Evolutionary conservation across 2,888 invertebrate genomes (phyloP), one percentile per base, ranked within the genome.

Genomic region (Gerris lacustris): DNA sequence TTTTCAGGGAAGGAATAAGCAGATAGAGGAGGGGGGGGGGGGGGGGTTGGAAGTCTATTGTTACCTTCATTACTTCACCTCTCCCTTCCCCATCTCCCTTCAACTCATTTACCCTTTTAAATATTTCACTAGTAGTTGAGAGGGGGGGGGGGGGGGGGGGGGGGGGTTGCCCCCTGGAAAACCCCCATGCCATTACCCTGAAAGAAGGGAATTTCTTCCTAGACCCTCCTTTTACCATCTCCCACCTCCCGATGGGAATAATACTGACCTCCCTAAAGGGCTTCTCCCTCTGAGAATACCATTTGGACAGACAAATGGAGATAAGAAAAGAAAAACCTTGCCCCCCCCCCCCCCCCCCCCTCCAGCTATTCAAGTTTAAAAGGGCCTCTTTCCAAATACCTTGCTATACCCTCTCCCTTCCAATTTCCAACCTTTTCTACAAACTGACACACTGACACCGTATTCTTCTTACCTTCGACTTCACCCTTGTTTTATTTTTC

Each of bases 91-190:
- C 47, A 47, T 11, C 11, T 47, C 7, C 47, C 55, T 55, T 55
- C 55, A 55, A 55, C 55, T 55, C 55, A 55, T 55, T 55, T 55
- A 55, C 55, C 55, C 55, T 55, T 55, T 55, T 55, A 55, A 55
- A 55, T 55, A 55, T 55, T 55, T 55, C 55, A 55, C 55, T 55
- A 55, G 9, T 55, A 55, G 55, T 15, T 55, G 11, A 55, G 31
- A 4, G 31, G 31, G 31, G 31, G 31, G 2, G 2, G 31, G 31
- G 31, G 31, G 31, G 31, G 31, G 2, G 2, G 31, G 31, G 31
- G 31, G 31, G 31, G 31, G 2, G 2, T 31, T 1, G 31, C 31
- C 31, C 31, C 31, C 31, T 31, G 31, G 31, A 31, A 31, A 31
- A 31, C 31, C 31, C 31, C 31, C 31, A 4, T 31, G 55, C 55